Evolutionary conservation across 2,113 vertebrate species (phyloP), one percentile per base, ranked within the genome.

Genomic region (Serilophus lunatus): DNA sequence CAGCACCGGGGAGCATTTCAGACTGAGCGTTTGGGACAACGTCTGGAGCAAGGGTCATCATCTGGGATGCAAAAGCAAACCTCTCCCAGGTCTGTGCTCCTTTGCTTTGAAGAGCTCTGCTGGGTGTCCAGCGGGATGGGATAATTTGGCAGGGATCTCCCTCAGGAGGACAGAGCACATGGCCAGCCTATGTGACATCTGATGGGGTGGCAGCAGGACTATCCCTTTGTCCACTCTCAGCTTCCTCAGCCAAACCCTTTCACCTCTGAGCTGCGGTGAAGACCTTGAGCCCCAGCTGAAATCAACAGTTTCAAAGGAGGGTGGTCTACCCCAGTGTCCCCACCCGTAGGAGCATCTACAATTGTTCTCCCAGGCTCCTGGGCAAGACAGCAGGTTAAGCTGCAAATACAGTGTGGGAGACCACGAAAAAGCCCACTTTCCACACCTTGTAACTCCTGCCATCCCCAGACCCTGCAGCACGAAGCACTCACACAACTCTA

Each of bases 21-120:
- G 50, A 12, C 16, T 7, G 3, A 49, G 16, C 0, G 3, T 8
- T 56, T 49, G 38, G 19, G 22, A 35, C 2, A 1, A 2, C 0
- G 1, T 16, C 75, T 8, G 82, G 68, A 71, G 51, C 75, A 78
- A 92, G 88, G 86, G 25, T 59, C 71, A 10, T 4, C 25, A 31
- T 49, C 60, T 8, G 25, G 29, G 50, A 45, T 29, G 42, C 13
- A 12, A 1, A 1, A 7, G 42, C 0, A 25, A 54, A 3, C 64
- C 15, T 87, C 42, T 74, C 22, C 38, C n/a, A 3, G 2, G 42
- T 15, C 50, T 2, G 0, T 4, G 36, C 23, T 86, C 29, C 54
- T 59, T 8, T 1, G 0, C 18, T 13, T n/a, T 18, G 50, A 24
- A 19, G 54, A 90, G 54, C 79, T 3, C 6, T 11, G 19, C 49